Evolutionary conservation across 1,140 invertebrate genomes (phyloP).

Genomic region (Leptoteleia sp.): DNA sequence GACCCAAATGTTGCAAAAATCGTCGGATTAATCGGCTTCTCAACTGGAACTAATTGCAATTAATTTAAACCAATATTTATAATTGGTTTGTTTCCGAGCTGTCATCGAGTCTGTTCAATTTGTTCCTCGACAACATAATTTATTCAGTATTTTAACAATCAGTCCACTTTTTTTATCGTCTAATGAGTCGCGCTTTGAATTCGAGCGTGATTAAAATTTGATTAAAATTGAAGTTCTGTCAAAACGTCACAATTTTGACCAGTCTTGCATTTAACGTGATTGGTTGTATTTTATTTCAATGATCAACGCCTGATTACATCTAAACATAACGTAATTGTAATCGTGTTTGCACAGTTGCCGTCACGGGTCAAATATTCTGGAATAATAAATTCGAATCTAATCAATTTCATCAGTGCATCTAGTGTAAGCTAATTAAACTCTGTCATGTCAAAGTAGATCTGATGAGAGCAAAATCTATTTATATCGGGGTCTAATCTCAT

Average conservation of each 20-base stretch:
- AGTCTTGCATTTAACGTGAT: slow-evolving; percentile 12
- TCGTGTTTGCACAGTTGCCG: slow-evolving; percentile 21
- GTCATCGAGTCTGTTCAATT: neutral
- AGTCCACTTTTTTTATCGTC: no score
- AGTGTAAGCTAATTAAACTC: slow-evolving; percentile 37
- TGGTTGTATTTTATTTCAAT: slow-evolving; percentile 14
- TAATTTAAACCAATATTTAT: slow-evolving; percentile 10
- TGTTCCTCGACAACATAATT: neutral
- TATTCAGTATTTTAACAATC: no score
- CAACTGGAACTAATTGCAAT: slow-evolving; percentile 4
- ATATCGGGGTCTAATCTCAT: slow-evolving; percentile 6
- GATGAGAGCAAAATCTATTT: slow-evolving; percentile 10
- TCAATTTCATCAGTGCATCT: slow-evolving; percentile 32
- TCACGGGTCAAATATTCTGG: slow-evolving; percentile 31
- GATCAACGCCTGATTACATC: slow-evolving; percentile 30
- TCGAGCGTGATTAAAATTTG: no score
- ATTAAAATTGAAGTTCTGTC: slow-evolving; percentile 34
- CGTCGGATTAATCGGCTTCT: slow-evolving; percentile 2
- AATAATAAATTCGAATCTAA: slow-evolving; percentile 50
- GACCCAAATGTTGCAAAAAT: slow-evolving; percentile 34
- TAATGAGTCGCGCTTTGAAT: no score
- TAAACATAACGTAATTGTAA: slow-evolving; percentile 29
- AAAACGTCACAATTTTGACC: slow-evolving; percentile 24
- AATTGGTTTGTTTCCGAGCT: neutral
- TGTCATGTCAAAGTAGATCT: slow-evolving; percentile 38